Base-by-base conservation (phyloP, 2,797 vertebrate genomes). In the Dryobates pubescens region DNA sequence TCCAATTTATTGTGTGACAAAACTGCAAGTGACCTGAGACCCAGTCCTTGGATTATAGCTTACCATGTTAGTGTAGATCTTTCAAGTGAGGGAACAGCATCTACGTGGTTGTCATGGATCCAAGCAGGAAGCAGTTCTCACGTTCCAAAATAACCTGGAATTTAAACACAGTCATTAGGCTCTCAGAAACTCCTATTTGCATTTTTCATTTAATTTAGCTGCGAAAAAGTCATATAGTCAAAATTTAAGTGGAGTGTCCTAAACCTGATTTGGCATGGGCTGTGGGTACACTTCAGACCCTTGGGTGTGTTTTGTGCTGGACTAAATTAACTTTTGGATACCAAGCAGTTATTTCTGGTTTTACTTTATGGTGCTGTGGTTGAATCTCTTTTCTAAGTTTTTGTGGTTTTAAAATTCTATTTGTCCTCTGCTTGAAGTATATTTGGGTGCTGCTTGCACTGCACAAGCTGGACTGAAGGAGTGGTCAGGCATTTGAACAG, bases 131-230 rank as follows among this genome's bases (percentile, higher is more conserved):
- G 38, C n/a, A 78, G 53, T 57, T 91, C 64, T 88, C 61, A 45
- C 65, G 78, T 92, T 93, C 61, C 54, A 79, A 81, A 91, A 91
- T 86, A 94, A 88, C 85, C 94, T 96, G 74, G 45, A 93, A 89
- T 94, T 94, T 54, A 89, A 94, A 90, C 26, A 83, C 69, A 80
- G 72, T 51, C 11, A 30, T 92, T 72, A 94, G 62, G 8, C 15
- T 77, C 27, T 68, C 27, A 36, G 58, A 78, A 68, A 22, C 4
- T 77, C 19, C 10, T 73, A 23, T 54, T 76, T 76, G 38, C 29
- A 17, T 75, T 81, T 90, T 54, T 13, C 12, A 13, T 91, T 78
- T 90, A 7, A 68, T 88, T 80, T 77, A 56, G 51, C 69, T 89
- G 65, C 45, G 88, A 59, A 67, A 91, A 82, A 89, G 59, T 49